Evolutionary conservation across 2,888 invertebrate species (phyloP).

Genomic region (Lithophane semibrunnea): DNA sequence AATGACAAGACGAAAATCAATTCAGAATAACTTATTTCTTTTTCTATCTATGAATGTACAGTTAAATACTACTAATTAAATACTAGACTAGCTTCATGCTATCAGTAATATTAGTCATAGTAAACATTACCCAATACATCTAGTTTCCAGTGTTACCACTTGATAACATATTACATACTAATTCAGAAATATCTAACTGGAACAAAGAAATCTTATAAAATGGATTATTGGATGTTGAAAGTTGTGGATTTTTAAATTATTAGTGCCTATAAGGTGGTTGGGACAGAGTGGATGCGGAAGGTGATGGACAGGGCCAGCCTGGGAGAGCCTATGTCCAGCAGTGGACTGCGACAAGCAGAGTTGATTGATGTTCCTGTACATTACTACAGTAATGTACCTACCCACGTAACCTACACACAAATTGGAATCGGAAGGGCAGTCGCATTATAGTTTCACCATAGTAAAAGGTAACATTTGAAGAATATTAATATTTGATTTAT

Average conservation of each 20-base stretch:
- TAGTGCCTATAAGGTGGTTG: neutral
- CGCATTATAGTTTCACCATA: neutral
- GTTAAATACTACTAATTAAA: neutral
- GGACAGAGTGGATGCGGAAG: neutral
- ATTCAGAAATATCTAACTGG: neutral
- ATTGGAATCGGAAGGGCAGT: neutral
- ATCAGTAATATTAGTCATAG: neutral
- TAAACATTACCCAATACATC: neutral
- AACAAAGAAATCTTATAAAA: neutral
- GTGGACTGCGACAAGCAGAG: neutral
- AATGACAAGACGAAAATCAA: constrained; percentile 6
- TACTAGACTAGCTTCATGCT: constrained; percentile 5
- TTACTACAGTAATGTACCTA: too few species aligned
- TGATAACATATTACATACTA: neutral
- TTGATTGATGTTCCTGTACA: neutral
- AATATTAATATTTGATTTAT: neutral
- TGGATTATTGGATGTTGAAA: neutral
- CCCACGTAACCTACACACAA: neutral
- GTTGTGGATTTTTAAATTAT: neutral
- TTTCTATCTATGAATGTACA: neutral
- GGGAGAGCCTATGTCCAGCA: neutral
- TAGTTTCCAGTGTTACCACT: neutral
- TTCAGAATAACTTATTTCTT: neutral
- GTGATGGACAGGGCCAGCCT: neutral
- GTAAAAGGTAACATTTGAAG: neutral